Evolutionary conservation across 2,113 vertebrate species (phyloP).

Genomic region (Pitta sordida): DNA sequence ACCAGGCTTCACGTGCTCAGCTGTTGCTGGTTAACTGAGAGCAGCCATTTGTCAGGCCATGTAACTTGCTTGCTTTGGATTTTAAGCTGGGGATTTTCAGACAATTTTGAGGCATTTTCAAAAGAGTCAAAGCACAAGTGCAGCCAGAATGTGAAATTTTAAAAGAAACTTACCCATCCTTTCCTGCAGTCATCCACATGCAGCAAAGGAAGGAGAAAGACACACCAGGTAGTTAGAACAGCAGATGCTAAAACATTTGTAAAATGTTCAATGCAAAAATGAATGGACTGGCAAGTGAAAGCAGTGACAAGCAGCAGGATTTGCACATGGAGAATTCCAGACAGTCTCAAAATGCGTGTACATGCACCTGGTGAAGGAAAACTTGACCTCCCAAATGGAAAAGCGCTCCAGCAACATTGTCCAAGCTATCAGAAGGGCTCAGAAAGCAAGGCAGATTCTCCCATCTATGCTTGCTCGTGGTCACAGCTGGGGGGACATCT

Average conservation of each 20-base stretch:
- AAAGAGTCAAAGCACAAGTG: neutral
- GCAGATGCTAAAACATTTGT: neutral
- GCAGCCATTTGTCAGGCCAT: neutral
- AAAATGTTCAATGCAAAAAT: neutral
- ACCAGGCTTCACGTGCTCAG: neutral
- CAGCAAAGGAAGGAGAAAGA: neutral
- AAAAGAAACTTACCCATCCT: conserved; percentile 67
- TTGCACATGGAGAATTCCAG: neutral
- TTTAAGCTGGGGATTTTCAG: neutral
- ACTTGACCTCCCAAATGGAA: neutral
- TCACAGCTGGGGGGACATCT: neutral
- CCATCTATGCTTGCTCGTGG: neutral
- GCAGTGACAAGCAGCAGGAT: neutral
- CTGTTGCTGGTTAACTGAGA: neutral
- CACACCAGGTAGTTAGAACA: neutral
- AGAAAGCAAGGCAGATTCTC: neutral
- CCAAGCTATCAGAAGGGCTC: neutral
- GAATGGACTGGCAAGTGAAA: neutral
- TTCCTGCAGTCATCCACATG: conserved; percentile 35
- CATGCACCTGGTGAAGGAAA: neutral
- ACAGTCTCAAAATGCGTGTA: neutral
- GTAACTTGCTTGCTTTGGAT: neutral
- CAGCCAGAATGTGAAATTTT: neutral
- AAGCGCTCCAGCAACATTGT: neutral
- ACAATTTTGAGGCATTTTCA: neutral